A percentile compares a stretch with the other conserved stretches of the same genome.
These are phyloP conservation scores for Corythaixoides concolor DNA, from an alignment of 2,113 vertebrate species.

Conservation along the genomic window DNA sequence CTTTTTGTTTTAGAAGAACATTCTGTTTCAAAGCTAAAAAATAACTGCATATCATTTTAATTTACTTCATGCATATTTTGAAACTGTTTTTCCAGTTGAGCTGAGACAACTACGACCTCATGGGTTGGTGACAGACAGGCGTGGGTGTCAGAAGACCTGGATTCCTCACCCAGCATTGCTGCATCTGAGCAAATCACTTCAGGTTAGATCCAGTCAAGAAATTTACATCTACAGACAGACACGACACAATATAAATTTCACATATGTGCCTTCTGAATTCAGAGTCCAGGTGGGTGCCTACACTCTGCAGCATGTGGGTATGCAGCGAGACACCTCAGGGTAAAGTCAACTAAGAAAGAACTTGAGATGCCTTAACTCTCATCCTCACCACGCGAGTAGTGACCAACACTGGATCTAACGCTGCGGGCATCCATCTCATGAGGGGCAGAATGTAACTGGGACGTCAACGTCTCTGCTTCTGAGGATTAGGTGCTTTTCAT, in stretches of 20 bases:
- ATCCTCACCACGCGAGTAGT: accelerated
- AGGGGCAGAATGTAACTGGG: background rate
- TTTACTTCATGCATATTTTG: background rate
- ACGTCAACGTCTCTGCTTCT: background rate
- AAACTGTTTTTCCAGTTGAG: background rate
- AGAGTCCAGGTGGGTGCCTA: background rate
- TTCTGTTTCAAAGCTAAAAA: background rate
- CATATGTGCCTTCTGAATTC: background rate
- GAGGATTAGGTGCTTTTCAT: background rate
- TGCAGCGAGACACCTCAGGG: background rate
- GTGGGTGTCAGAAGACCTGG: background rate
- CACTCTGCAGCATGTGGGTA: background rate
- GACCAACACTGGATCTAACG: accelerated
- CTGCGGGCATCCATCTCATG: background rate
- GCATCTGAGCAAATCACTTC: background rate
- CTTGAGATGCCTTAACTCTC: background rate
- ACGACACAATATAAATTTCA: background rate
- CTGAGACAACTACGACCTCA: background rate
- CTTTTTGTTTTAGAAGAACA: background rate
- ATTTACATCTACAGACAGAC: background rate
- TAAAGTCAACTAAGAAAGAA: background rate
- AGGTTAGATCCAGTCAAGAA: background rate
- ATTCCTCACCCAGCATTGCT: background rate
- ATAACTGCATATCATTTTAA: background rate
- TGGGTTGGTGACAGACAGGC: background rate